Evolutionary conservation across 2,797 vertebrate genomes (phyloP).

Genomic region (Psittacula derbiana): DNA sequence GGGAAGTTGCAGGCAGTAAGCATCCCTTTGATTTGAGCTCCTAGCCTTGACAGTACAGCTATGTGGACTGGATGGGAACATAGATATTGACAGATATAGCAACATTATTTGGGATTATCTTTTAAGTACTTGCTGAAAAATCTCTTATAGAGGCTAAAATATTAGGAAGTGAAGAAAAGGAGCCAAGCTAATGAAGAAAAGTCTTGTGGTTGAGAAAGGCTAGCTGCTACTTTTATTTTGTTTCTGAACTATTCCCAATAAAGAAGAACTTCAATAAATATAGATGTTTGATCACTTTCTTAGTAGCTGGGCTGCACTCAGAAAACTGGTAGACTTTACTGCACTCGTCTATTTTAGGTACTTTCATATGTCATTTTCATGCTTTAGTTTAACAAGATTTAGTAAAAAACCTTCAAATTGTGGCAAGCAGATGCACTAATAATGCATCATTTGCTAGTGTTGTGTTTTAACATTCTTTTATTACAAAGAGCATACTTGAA

Average conservation of each 20-base stretch:
- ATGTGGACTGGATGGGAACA: background rate
- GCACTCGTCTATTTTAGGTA: background rate
- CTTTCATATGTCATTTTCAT: background rate
- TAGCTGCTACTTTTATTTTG: background rate
- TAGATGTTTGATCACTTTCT: background rate
- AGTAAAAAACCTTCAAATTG: background rate
- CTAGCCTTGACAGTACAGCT: background rate
- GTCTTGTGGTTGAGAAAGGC: background rate
- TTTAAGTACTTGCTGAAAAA: background rate
- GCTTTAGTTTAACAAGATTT: background rate
- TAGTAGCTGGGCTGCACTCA: fast-evolving
- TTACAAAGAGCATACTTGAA: background rate
- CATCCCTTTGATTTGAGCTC: background rate
- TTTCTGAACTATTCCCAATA: background rate
- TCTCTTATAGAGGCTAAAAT: background rate
- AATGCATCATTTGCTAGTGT: fast-evolving
- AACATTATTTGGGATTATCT: background rate
- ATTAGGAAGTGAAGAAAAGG: background rate
- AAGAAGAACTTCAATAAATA: background rate
- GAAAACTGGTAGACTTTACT: background rate
- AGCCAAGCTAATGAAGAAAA: background rate
- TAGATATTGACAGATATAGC: background rate
- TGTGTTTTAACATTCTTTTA: background rate
- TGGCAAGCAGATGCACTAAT: background rate
- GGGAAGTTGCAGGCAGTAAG: background rate